A percentile compares a stretch with the other conserved stretches of the same genome.
phyloP scores from a whole-genome alignment of 2,888 invertebrate genomes.

The Nesidiocoris tenuis region DNA sequence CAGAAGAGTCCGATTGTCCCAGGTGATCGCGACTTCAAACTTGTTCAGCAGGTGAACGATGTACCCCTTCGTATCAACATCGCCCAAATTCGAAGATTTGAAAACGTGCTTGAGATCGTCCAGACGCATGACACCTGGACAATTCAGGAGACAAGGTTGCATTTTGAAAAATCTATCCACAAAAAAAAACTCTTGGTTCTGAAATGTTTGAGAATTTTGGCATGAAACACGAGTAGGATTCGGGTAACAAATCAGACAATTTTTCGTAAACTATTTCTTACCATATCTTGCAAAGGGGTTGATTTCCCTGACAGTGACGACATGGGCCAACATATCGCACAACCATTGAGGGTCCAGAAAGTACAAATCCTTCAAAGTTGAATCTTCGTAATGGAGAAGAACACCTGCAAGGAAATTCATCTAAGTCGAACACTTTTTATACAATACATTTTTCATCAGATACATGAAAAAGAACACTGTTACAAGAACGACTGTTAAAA shows the following conservation, averaged over 20 bases:
- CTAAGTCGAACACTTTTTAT: background rate
- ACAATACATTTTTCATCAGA: too few species aligned
- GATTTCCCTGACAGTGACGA: constrained; percentile 94
- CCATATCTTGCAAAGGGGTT: constrained; percentile 92
- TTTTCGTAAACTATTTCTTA: constrained; percentile 50
- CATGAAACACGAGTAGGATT: too few species aligned
- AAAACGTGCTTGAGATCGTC: constrained; percentile 90
- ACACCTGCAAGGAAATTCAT: constrained; percentile 67
- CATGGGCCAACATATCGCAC: constrained; percentile 95
- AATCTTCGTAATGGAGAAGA: constrained; percentile 90
- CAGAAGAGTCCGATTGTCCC: constrained; percentile 86
- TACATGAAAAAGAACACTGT: too few species aligned
- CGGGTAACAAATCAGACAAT: too few species aligned
- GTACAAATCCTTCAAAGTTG: constrained; percentile 88
- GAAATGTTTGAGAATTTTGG: background rate
- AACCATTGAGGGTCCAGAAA: constrained; percentile 98
- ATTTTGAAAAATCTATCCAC: background rate
- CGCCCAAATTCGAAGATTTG: constrained; percentile 78
- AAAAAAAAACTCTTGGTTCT: background rate
- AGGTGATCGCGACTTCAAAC: constrained; percentile 94
- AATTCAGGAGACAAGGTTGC: background rate
- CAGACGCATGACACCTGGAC: constrained; percentile 82
- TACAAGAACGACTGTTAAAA: too few species aligned
- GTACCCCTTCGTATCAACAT: constrained; percentile 70
- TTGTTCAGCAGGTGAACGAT: constrained; percentile 90